Base-by-base conservation (phyloP, 2,113 vertebrate species). In the Nesoenas mayeri region DNA sequence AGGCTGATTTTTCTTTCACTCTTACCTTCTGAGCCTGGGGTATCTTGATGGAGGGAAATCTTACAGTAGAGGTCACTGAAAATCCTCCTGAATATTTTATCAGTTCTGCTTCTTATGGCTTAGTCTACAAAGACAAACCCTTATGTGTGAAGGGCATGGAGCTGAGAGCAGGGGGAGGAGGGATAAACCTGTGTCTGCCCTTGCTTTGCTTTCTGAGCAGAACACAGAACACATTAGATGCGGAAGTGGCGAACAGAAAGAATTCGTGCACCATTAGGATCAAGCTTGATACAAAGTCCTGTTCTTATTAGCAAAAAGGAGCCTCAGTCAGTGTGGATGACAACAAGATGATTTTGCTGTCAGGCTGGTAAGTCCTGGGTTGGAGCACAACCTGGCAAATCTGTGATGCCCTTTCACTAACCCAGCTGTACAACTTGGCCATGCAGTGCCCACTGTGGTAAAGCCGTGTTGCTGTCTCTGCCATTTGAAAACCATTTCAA, bases 11-110 rank as follows among this genome's bases (percentile, higher is more conserved):
- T 83, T 79, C 47, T 92, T 78, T 89, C 67, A 12, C 17, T 54
- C 31, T 93, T 79, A 10, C 24, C 18, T 87, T 67, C 80, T 65
- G 53, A 74, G 73, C 31, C 60, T 80, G 32, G 57, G 66, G 32
- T 87, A 85, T 56, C 78, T 80, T 86, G 75, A 81, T 40, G 40
- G 40, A 86, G 50, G 34, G 36, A 56, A 77, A 40, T 1, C 79
- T 87, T 85, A 64, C 65, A 92, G 88, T 51, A 72, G 85, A 96
- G 95, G 89, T 93, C 92, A 89, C 78, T 65, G 87, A 92, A 94
- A 96, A 96, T 80, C 70, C 91, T 95, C n/a, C 81, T 96, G 94
- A 96, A 97, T 96, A 95, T 96, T 96, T 97, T 91, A 96, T 94
- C 92, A 95, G 64, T 88, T 79, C 79, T 95, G 62, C 70, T 91